Conservation (phyloP, 1,140 invertebrate genomes). For the Orchestia grillus region DNA sequence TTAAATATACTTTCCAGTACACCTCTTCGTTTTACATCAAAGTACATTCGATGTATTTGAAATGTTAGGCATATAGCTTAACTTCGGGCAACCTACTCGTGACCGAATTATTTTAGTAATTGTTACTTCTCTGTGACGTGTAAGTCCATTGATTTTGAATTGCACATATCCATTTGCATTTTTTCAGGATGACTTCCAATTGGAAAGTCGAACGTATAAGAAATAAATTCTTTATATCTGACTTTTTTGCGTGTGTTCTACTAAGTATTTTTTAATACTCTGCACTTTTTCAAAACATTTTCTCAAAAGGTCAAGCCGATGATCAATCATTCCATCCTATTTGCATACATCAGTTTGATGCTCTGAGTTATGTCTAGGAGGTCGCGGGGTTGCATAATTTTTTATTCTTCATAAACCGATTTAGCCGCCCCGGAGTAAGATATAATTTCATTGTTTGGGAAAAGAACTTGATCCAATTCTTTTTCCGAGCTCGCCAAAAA, state of each 20-base stretch:
- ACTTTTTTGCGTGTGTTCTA: neutral
- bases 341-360: neutral
- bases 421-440: neutral
- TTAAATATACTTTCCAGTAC: too few relatives aligned
- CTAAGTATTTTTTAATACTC: neutral
- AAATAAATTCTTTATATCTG: neutral
- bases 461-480: neutral
- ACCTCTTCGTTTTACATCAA: too few relatives aligned
- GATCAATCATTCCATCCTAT: neutral
- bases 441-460: neutral
- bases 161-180: neutral
- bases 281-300: neutral
- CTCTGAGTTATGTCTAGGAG: neutral
- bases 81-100: too few relatives aligned
- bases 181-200: neutral
- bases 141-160: neutral
- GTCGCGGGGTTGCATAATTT: neutral
- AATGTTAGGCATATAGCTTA: too few relatives aligned
- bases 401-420: neutral
- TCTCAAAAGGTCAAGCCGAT: neutral
- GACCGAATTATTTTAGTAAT: too few relatives aligned
- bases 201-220: neutral
- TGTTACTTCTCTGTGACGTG: too few relatives aligned
- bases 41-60: too few relatives aligned
- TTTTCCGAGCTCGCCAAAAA: neutral